Evolutionary conservation across 2,797 vertebrate species (phyloP).

Genomic region (Muscicapa striata): DNA sequence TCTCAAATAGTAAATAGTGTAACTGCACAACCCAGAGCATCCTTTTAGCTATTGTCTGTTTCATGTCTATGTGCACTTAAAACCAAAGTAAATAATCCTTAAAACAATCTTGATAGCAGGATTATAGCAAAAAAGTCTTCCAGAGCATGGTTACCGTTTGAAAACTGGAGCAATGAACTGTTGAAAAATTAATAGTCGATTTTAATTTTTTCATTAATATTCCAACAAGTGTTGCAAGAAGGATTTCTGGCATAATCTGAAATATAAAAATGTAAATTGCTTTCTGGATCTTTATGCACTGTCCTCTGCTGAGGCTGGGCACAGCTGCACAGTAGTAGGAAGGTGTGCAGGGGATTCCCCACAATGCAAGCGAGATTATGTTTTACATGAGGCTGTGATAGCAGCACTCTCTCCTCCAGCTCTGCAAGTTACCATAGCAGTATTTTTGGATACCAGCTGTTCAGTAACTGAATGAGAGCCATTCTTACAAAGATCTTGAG

Average conservation of each 20-base stretch:
- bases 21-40: neutral
- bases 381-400: neutral
- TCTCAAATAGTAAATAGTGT: neutral
- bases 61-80: neutral
- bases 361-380: neutral
- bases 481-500: neutral
- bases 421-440: slow-evolving; percentile 16
- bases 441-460: neutral
- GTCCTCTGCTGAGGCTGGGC: neutral
- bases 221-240: neutral
- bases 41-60: neutral
- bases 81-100: neutral
- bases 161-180: neutral
- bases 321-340: neutral
- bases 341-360: neutral
- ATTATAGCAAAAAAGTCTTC: neutral
- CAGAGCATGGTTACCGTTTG: neutral
- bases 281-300: neutral
- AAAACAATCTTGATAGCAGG: neutral
- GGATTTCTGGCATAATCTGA: neutral
- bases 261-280: neutral
- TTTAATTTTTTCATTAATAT: neutral
- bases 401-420: neutral
- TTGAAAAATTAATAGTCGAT: neutral
- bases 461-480: neutral